Base-by-base conservation (phyloP, 2,888 invertebrate species). In the Pantelozetes paolii region DNA sequence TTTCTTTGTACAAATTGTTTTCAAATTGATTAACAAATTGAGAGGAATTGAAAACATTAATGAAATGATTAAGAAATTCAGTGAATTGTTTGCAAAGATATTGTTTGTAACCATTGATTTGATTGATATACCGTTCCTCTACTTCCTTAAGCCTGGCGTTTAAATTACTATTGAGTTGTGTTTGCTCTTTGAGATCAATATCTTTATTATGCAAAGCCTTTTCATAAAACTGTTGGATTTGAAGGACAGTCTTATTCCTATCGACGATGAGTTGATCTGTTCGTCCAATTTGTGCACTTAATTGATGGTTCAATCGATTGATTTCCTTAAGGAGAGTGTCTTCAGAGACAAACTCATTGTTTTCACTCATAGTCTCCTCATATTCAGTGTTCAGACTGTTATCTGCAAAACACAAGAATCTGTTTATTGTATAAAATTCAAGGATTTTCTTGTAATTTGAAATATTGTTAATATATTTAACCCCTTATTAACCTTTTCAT, bases 211-310 rank as follows among this genome's bases (percentile, higher is more conserved):
- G 69, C 26, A 69, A 69, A 26, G 69, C 20, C 42, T 69, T 69
- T 69, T 69, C 69, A 26, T 69, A 69, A 23, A 42, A 69, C 45
- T 69, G 69, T 69, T 69, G 69, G 42, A 69, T 69, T 26, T 69
- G 45, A 23, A 45, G 42, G 26, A 69, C 45, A 45, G 69, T 26
- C 69, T 42, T 69, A 45, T 69, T 69, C 26, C 26, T 26, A 69
- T 69, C 69, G 26, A 69, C n/a, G n/a, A 69, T 69, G 18, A 69
- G 40, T 45, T 69, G 69, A 69, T 69, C 69, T 23, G 69, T 69
- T 20, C 42, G 42, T 18, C 69, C 45, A 69, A 69, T 69, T 69
- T 69, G 69, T 69, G 45, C 28, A 45, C 8, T 69, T 69, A 69
- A 69, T 45, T 69, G 42, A 40, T 69, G 69, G 15, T 20, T 69